These are phyloP conservation scores for Gryllus bimaculatus DNA, from an alignment of 1,140 invertebrate genomes.

Conservation along the genomic window DNA sequence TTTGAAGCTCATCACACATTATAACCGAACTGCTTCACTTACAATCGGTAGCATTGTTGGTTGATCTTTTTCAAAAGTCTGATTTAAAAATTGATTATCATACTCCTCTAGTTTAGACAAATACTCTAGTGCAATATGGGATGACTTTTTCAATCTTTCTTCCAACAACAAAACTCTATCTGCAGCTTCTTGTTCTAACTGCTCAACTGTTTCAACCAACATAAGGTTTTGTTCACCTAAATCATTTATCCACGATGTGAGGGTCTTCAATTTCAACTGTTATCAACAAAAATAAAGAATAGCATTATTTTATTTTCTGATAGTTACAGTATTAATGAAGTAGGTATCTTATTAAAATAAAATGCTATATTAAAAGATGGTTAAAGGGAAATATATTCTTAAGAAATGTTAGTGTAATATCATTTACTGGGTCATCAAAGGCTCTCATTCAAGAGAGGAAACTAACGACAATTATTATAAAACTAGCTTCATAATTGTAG, in stretches of 20 bases:
- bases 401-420: neutral
- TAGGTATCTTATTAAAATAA: neutral
- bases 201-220: constrained; percentile 43
- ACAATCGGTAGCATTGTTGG: neutral
- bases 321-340: neutral
- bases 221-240: constrained; percentile 45
- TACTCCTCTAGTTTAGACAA: constrained; percentile 26
- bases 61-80: neutral
- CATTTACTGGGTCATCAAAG: neutral
- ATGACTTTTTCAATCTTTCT: constrained; percentile 38
- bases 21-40: too few relatives aligned
- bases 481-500: too few relatives aligned
- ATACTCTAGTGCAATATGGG: constrained; percentile 30
- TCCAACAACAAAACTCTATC: constrained; percentile 41
- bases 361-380: neutral
- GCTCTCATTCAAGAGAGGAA: neutral
- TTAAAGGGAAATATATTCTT: neutral
- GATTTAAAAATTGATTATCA: neutral
- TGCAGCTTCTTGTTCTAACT: constrained; percentile 43
- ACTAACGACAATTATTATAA: neutral
- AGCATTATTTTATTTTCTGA: too few relatives aligned
- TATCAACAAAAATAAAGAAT: constrained; percentile 22
- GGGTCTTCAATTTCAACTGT: constrained; percentile 42
- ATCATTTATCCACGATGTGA: constrained; percentile 45
- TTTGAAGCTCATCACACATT: too few relatives aligned